Evolutionary conservation across 2,888 invertebrate species (phyloP).

Genomic region (Drosophila tanythrix): DNA sequence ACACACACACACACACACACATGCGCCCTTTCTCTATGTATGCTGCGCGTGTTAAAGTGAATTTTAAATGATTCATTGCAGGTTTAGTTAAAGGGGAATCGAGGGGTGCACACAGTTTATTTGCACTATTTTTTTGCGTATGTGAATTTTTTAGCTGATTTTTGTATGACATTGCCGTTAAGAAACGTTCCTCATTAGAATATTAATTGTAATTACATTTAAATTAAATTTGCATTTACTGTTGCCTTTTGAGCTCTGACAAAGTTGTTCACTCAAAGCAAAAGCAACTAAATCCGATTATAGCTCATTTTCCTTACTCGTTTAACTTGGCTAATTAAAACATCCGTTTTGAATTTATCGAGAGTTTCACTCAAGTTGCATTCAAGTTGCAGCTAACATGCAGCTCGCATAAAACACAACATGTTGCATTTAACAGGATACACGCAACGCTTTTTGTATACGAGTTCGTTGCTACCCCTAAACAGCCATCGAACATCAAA

Average conservation of each 20-base stretch:
- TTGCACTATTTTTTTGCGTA: slow-evolving; percentile 7
- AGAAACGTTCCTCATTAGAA: slow-evolving; percentile 51
- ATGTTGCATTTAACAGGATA: slow-evolving; percentile 40
- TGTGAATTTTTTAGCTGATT: slow-evolving; percentile 19
- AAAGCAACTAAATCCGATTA: slow-evolving; percentile 13
- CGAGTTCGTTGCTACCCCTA: slow-evolving; percentile 33
- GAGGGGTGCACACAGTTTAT: slow-evolving; percentile 53
- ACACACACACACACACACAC: background rate
- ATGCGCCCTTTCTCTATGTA: background rate
- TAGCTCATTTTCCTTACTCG: slow-evolving; percentile 4
- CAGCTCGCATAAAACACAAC: slow-evolving; percentile 18
- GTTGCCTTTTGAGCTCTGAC: slow-evolving; percentile 6
- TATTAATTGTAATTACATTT: slow-evolving; percentile 60
- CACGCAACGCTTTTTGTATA: slow-evolving; percentile 32
- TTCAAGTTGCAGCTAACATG: slow-evolving; percentile 33
- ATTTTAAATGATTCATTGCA: slow-evolving; percentile 77
- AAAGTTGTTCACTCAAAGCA: slow-evolving; percentile 4
- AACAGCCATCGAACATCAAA: slow-evolving; percentile 26
- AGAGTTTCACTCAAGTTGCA: background rate
- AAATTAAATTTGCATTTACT: slow-evolving; percentile 35
- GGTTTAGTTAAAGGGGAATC: slow-evolving; percentile 26
- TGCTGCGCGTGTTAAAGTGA: slow-evolving; percentile 69
- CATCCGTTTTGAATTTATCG: slow-evolving; percentile 17
- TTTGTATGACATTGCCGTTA: slow-evolving; percentile 5
- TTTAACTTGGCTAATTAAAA: slow-evolving; percentile 39